A percentile compares a stretch with the other conserved stretches of the same genome.
phyloP scores from a whole-genome alignment of 2,888 invertebrate genomes.

The Sarcophaga rosellei region DNA sequence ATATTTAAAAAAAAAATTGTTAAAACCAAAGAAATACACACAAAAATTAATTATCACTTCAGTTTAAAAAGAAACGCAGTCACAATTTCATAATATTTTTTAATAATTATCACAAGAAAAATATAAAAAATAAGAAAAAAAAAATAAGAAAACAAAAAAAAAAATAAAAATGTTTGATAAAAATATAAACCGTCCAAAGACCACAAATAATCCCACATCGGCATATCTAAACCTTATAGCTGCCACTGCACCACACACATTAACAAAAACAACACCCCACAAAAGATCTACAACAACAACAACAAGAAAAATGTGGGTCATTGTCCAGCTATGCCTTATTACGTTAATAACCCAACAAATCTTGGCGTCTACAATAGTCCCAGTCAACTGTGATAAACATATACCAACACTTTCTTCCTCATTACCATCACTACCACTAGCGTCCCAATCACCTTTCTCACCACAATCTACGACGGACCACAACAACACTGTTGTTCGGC shows the following conservation, averaged over 20 bases:
- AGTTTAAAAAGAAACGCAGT: slow-evolving; percentile 36
- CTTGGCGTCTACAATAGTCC: slow-evolving; percentile 62
- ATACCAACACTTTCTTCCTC: slow-evolving; percentile 30
- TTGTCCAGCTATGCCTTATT: slow-evolving; percentile 64
- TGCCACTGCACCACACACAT: slow-evolving; percentile 1
- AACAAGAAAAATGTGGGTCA: slow-evolving; percentile 60
- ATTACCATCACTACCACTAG: slow-evolving; percentile 12
- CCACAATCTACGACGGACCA: no score
- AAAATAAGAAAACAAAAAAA: background rate
- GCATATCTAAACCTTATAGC: slow-evolving; percentile 19
- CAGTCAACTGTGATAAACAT: slow-evolving; percentile 63
- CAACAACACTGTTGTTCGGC: background rate
- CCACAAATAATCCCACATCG: background rate
- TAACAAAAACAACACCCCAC: background rate
- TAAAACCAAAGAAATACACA: slow-evolving; percentile 10
- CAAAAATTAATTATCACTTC: slow-evolving; percentile 4
- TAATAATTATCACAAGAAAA: background rate
- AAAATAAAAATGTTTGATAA: slow-evolving; percentile 37
- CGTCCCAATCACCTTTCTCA: background rate
- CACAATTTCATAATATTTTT: slow-evolving; percentile 58
- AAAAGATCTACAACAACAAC: background rate
- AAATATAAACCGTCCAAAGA: slow-evolving; percentile 63
- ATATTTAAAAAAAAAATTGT: slow-evolving; percentile 14
- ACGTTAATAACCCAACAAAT: slow-evolving; percentile 47
- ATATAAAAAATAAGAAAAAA: no score